Conservation (phyloP, 2,797 vertebrate species). For the Schizopygopsis pylzovi region DNA sequence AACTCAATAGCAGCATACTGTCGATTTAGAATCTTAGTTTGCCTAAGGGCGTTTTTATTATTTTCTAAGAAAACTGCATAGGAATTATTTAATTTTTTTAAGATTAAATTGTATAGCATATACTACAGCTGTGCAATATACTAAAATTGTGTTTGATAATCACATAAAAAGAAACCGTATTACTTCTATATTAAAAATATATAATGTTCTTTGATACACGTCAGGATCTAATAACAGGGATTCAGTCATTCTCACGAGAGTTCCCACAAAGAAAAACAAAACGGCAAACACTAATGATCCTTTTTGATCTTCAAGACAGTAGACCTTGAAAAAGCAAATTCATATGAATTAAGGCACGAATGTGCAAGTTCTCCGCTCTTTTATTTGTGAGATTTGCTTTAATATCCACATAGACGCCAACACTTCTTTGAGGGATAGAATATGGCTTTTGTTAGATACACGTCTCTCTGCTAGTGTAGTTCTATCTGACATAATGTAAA, state of each 20-base stretch:
- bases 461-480: conserved; percentile 4
- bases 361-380: not conserved
- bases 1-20: conserved; percentile 25
- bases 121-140: conserved; percentile 22
- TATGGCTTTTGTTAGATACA: not conserved
- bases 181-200: conserved; percentile 5
- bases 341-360: conserved; percentile 6
- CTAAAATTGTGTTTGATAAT: conserved; percentile 43
- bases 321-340: conserved; percentile 25
- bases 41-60: conserved; percentile 37
- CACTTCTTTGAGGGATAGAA: not conserved
- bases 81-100: conserved; percentile 14
- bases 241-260: conserved; percentile 9
- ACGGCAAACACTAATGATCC: not conserved
- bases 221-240: conserved; percentile 10
- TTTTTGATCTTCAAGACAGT: conserved; percentile 7
- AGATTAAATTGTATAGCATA: conserved; percentile 8
- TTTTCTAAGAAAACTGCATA: conserved; percentile 43
- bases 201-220: conserved; percentile 33
- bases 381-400: conserved; percentile 18
- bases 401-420: conserved; percentile 2
- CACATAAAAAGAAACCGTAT: conserved; percentile 49
- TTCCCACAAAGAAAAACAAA: not conserved
- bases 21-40: conserved; percentile 20
- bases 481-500: not conserved